Evolutionary conservation across 2,113 vertebrate genomes (phyloP), one percentile per base, ranked within the genome.

Genomic region (Elaphurus davidianus): DNA sequence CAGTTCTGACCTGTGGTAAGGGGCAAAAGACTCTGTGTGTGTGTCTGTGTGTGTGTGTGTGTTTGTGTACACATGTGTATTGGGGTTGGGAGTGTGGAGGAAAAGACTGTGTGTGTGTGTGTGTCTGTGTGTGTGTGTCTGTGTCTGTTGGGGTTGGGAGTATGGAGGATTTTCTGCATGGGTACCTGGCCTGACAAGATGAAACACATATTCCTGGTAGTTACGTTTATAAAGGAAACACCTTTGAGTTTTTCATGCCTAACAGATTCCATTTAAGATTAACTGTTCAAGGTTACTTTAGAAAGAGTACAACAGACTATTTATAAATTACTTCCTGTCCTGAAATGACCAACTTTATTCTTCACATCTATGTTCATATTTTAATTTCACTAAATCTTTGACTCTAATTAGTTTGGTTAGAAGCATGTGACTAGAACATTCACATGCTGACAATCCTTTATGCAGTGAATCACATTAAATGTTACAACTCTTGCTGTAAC

Each of bases 221-320:
- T 93, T 25, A 96, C 3, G 43, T 57, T 91, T 71, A 90, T n/a
- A 71, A 90, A 95, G 74, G 47, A 97, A 91, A 95, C 15, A 82
- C 50, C 45, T 86, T 81, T 93, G 83, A 96, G 55, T 14, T 91
- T 85, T 84, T 95, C 50, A 67, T 85, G 50, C 50, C 54, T 71
- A 93, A 90, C 40, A 43, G 60, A 84, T 52, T 81, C 36, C 47
- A 93, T 7, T 97, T 64, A 97, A 74, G 83, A 91, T 90, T 9
- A 85, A 60, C 23, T 91, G 36, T n/a, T 74, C 25, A 92, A 91
- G 74, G 54, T 74, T 87, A 95, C 4, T 55, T 91, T n/a, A 93
- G 59, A 47, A 67, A 92, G 16, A 89, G 52, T 13, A 43, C 36
- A 59, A 60, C 1, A 82, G 15, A 84, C 76, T 54, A 62, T 33